These are phyloP conservation scores for Entomobrya multifasciata DNA, from an alignment of 2,888 invertebrate species.

Conservation along the genomic window DNA sequence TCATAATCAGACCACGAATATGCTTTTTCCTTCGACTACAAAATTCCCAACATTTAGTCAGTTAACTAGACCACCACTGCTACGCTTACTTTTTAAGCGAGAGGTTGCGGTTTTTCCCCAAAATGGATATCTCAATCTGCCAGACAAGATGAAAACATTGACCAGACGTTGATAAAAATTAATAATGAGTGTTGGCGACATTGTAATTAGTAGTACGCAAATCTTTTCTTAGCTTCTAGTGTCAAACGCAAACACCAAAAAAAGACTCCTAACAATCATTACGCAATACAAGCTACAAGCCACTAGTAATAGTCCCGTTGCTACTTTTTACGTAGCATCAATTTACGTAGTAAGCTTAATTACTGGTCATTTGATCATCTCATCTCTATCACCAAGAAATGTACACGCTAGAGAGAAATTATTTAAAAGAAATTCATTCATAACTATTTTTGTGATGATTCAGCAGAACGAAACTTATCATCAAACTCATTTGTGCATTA, in stretches of 20 bases:
- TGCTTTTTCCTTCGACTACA: neutral
- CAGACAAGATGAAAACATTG: constrained; percentile 11
- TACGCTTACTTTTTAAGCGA: too few species aligned
- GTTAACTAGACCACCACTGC: too few species aligned
- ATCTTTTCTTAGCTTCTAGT: too few species aligned
- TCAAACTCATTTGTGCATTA: too few species aligned
- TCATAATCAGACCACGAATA: neutral
- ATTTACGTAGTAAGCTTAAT: constrained; percentile 1
- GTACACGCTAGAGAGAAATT: too few species aligned
- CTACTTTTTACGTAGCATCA: too few species aligned
- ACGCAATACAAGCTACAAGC: too few species aligned
- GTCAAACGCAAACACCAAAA: too few species aligned
- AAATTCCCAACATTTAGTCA: neutral
- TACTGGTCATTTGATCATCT: neutral
- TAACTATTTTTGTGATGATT: neutral
- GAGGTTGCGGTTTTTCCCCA: constrained; percentile 8
- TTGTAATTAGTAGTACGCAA: constrained; percentile 21
- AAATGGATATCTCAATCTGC: neutral
- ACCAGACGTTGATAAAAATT: constrained; percentile 13
- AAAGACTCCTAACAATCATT: too few species aligned
- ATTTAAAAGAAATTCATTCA: constrained; percentile 10
- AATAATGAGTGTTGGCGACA: constrained; percentile 9
- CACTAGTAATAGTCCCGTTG: too few species aligned
- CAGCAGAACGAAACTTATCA: too few species aligned
- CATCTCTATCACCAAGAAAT: neutral